Base-by-base conservation (phyloP, 2,113 vertebrate genomes). In the Meriones unguiculatus region DNA sequence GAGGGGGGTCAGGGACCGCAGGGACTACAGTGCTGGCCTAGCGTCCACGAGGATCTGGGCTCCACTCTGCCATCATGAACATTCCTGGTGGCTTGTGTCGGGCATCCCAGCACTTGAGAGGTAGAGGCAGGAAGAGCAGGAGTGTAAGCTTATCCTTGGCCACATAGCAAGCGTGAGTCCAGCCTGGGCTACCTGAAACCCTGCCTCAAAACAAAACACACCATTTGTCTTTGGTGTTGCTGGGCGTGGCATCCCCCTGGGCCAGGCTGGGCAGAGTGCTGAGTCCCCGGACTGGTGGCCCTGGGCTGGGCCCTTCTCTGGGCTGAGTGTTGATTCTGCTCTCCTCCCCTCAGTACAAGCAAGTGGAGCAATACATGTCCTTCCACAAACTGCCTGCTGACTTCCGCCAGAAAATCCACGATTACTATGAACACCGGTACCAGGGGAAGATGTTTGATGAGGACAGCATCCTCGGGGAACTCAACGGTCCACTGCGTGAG, bases 371-470 rank as follows among this genome's bases (percentile, higher is more conserved):
- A 98, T 99, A 99, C 98, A 99, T 99, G 99, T 99, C 99, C 95
- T 99, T 99, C 98, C 99, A 99, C 98, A 99, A 99, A 97, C 99
- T 99, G 94, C 99, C 99, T 0, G 99, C 99, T 0, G 99, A 99
- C 98, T 99, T 99, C 98, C 99, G 99, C 28, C 99, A 99, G 98
- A 99, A 99, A 97, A 99, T 99, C 98, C 99, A 99, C 0, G 99
- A 99, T 98, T 99, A 99, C 98, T 99, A 99, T 0, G 99, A 99
- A 96, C 99, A 99, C 95, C 98, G 99, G 57, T 99, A 99, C 98
- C 99, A 99, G 97, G 99, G 99, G 98, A 99, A 99, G 99, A 99
- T 99, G 99, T 99, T 99, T 1, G 99, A 99, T 0, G 99, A 99
- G 95, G 99, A 99, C 98, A 99, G 99, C 98, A 99, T 99, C 97